phyloP scores from a whole-genome alignment of 2,113 vertebrate genomes.

The Okapia johnstoni region DNA sequence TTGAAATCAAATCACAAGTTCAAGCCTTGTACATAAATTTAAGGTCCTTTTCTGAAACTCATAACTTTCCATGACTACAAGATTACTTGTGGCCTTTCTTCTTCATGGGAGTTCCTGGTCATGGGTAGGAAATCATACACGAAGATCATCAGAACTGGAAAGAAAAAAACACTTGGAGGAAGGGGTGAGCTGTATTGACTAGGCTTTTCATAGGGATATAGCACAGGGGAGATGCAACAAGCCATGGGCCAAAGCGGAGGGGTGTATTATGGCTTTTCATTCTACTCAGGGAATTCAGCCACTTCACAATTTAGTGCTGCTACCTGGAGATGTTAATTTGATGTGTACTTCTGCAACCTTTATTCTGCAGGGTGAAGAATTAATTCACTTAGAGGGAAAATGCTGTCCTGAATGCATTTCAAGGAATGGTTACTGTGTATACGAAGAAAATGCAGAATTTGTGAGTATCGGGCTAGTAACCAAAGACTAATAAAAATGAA shows the following conservation, averaged over 20 bases:
- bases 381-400: conserved; percentile 86
- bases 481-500: background rate
- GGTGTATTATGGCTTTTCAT: background rate
- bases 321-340: conserved; percentile 47
- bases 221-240: background rate
- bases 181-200: background rate
- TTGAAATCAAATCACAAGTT: background rate
- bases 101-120: background rate
- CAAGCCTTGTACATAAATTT: background rate
- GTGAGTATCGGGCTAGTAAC: conserved; percentile 80
- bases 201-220: background rate
- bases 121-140: background rate
- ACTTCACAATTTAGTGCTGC: conserved; percentile 48
- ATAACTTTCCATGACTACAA: background rate
- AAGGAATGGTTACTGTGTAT: conserved; percentile 80
- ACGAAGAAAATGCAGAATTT: conserved; percentile 80
- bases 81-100: background rate
- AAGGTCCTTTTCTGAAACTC: background rate
- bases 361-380: conserved; percentile 86
- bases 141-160: background rate
- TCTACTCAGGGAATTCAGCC: conserved; percentile 51
- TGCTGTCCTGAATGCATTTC: conserved; percentile 93
- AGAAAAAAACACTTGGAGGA: background rate
- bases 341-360: conserved; percentile 35
- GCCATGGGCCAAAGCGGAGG: background rate